These are phyloP conservation scores for Epizoanthus fatuus DNA, from an alignment of 92 coral and sea anemone species.

Conservation along the genomic window DNA sequence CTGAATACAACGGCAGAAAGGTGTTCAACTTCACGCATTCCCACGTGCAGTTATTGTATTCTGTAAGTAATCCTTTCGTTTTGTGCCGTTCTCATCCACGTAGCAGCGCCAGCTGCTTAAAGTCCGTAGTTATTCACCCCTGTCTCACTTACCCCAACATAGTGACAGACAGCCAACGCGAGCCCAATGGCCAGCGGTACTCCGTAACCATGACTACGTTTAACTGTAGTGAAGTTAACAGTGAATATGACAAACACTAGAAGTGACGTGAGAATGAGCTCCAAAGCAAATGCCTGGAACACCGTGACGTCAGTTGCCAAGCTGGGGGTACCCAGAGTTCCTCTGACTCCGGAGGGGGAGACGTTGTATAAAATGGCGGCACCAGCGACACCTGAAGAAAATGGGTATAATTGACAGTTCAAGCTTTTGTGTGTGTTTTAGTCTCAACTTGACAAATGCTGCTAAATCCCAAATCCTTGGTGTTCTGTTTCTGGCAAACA, in stretches of 20 bases:
- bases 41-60: no score
- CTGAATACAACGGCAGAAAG: no score
- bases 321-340: slow-evolving; percentile 42
- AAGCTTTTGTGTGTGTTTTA: no score
- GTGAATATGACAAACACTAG: slow-evolving; percentile 38
- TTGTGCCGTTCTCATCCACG: no score
- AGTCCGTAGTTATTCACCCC: no score
- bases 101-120: no score
- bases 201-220: slow-evolving; percentile 19
- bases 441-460: no score
- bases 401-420: no score
- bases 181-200: slow-evolving; percentile 47
- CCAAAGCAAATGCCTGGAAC: slow-evolving; percentile 31
- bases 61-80: no score
- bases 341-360: slow-evolving; percentile 12
- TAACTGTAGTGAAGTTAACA: slow-evolving; percentile 22
- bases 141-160: slow-evolving; percentile 33
- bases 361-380: slow-evolving; percentile 24
- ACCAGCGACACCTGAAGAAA: slow-evolving; percentile 15
- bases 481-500: no score
- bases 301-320: slow-evolving; percentile 26
- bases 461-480: no score
- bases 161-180: slow-evolving; percentile 32
- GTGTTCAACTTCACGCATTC: no score
- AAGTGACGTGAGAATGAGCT: slow-evolving; percentile 33